Evolutionary conservation across 1,140 invertebrate species (phyloP), one percentile per base, ranked within the genome.

Genomic region (Pogonus chalceus): DNA sequence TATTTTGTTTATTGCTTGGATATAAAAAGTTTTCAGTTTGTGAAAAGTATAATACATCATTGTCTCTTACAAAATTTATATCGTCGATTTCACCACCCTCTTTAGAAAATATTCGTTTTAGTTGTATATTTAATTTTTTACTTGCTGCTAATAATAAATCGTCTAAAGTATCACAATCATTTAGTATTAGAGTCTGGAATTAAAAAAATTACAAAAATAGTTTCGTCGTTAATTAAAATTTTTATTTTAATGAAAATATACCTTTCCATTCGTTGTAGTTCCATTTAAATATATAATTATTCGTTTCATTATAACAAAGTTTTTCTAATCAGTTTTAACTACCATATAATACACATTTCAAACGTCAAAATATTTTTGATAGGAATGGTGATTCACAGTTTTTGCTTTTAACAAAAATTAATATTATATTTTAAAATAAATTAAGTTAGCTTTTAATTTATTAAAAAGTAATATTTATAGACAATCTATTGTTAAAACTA

Each of bases 1-100:
- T 59, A 49, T 61, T 66, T 48, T 51, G 48, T 48, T 50, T n/a
- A n/a, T 51, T 2, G 18, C 24, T 26, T 20, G 7, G 1, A 47
- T 47, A 20, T 51, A 62, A 61, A 51, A 65, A 67, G 56, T 69
- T 58, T 55, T 65, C 64, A 12, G 65, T 63, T 31, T 53, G 53
- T 39, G 63, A 67, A 49, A 68, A 53, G 56, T 65, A 70, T 37
- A 72, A 52, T 24, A 65, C 58, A 58, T 72, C 71, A 58, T 67
- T 63, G 56, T 72, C 65, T 39, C 66, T 53, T 24, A 72, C 66
- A 50, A 63, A 60, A n/a, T 64, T 49, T 35, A 67, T 59, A 53
- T 70, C 62, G 31, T 58, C 61, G 7, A 72, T 62, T 63, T 71
- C 66, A 49, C 65, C 66, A 10, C 69, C 71, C 52, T 65, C 56